Base-by-base conservation (phyloP, 2,888 invertebrate species). In the Strigamia maritima region DNA sequence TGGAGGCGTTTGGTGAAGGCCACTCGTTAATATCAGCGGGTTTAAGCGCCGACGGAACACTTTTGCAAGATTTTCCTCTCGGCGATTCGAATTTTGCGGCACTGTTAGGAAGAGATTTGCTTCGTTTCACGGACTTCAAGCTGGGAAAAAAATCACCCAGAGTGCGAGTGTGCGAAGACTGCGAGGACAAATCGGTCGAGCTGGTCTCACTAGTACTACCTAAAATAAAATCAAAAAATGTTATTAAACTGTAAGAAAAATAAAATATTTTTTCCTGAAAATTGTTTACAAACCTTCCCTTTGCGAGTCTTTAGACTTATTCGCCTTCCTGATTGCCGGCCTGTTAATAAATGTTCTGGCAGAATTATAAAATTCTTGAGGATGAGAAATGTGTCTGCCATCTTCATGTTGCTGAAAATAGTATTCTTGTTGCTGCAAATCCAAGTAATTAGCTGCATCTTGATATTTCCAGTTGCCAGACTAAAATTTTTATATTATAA, bases 141-240 rank as follows among this genome's bases (percentile, higher is more conserved):
- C 16, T 77, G 0, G 44, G 44, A 1, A 77, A 40, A 49, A 77
- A 77, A 22, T 77, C 77, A 1, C 77, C 77, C 7, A 77, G 77
- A 4, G 77, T 77, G 14, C 77, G 77, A 12, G 26, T 77, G 49
- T 77, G 77, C 7, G 38, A 77, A 0, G 77, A 44, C 12, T 65
- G 65, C 65, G 65, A 65, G 24, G 65, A 65, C 28, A 65, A 65
- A 28, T 65, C 65, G 28, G 65, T 65, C 24, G 65, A 65, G 26
- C 65, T 65, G 12, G 65, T 65, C 24, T 65, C 65, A n/a, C 49
- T 49, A 6, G 49, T 49, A 65, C 65, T 65, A 10, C 65, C 65
- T 65, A 10, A 24, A 24, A 24, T 22, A 24, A 12, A 12, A 22
- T 19, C 2, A 60, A 60, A 60, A 19, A 2, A 31, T 31, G 31